phyloP scores from a whole-genome alignment of 2,797 vertebrate species.

The Thaleichthys pacificus region DNA sequence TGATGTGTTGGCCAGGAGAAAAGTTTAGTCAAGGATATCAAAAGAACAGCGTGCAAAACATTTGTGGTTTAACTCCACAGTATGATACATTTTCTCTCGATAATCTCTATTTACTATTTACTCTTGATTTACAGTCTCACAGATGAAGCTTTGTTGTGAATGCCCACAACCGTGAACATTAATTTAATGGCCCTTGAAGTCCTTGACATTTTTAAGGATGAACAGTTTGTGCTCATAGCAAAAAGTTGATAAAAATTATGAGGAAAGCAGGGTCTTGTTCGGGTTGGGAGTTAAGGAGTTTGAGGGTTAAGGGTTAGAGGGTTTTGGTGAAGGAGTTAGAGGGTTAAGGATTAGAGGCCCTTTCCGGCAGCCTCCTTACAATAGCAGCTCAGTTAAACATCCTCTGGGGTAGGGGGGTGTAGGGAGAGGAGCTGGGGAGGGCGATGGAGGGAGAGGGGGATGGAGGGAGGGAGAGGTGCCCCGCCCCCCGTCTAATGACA shows the following conservation, averaged over 20 bases:
- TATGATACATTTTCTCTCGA: too few species aligned
- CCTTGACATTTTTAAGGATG: neutral
- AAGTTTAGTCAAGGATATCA: too few species aligned
- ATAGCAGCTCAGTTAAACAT: constrained; percentile 59
- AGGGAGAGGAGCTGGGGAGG: neutral
- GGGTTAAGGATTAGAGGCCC: constrained; percentile 56
- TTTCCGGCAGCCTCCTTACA: constrained; percentile 63
- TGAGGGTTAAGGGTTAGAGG: constrained; percentile 46
- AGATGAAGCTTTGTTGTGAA: neutral
- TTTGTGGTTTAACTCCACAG: too few species aligned
- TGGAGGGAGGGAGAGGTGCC: too few species aligned
- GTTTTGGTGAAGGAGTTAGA: too few species aligned
- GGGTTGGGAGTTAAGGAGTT: too few species aligned
- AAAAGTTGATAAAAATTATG: constrained; percentile 22
- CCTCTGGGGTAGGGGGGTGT: neutral
- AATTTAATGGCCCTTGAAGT: neutral
- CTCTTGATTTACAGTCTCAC: neutral
- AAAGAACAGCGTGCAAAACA: too few species aligned
- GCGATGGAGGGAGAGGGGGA: too few species aligned
- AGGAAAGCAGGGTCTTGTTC: too few species aligned
- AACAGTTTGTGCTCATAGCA: constrained; percentile 50
- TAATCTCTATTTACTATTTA: neutral
- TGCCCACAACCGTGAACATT: neutral
- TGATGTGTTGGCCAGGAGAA: too few species aligned
- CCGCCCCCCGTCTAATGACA: too few species aligned